Evolutionary conservation across 2,888 invertebrate species (phyloP), one percentile per base, ranked within the genome.

Genomic region (Amorpha juglandis): DNA sequence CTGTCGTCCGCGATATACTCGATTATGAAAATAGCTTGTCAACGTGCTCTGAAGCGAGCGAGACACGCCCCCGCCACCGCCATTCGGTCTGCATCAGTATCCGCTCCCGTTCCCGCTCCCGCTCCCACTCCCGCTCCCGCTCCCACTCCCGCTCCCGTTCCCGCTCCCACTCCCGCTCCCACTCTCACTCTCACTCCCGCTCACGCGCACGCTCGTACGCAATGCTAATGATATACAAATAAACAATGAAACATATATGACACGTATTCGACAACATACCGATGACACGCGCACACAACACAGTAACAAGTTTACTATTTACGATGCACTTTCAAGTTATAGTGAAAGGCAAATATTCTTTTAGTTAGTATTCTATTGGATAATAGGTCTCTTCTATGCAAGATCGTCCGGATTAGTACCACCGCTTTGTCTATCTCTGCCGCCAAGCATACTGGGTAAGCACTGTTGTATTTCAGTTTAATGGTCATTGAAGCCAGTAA

Each of bases 1-100:
- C 69, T 51, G 63, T 74, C 79, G 74, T 66, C 69, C 50, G 63
- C 74, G 74, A 78, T 79, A 72, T 68, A 77, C 76, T 77, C 81
- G 86, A 89, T 88, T 89, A 89, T 89, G 83, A 86, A 88, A 89
- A 89, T 87, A 77, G 75, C 82, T 77, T 82, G 86, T 87, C 85
- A 83, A 58, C 21, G 74, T 71, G 72, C 74, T 64, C 67, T 71
- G 71, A 68, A 64, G 70, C 71, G 74, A 64, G 70, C 71, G 74
- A 74, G 6, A 62, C 27, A 58, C 4, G 51, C 66, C 64, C 68
- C 63, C 62, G 62, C 62, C 42, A 55, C 42, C 42, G 68, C 67
- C 67, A 70, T 69, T 70, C 68, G 73, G 71, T n/a, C n/a, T 14
- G 33, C n/a, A 6, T 33, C 21, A 1, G 8, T 7, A 38, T 38